Base-by-base conservation (phyloP, 2,113 vertebrate species). In the Ciconia boyciana region DNA sequence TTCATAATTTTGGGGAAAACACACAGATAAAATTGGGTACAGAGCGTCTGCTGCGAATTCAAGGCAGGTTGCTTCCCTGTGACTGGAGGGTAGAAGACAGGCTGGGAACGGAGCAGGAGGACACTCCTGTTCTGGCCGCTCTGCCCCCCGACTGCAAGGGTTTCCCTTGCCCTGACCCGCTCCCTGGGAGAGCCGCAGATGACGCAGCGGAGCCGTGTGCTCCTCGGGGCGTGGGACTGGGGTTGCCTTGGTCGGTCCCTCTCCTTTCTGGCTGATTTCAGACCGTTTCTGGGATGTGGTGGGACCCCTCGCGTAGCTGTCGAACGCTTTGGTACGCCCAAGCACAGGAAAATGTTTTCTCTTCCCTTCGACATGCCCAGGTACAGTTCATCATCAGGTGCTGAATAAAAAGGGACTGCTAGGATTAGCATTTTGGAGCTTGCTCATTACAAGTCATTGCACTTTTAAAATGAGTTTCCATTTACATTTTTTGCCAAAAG, bases 401-500 rank as follows among this genome's bases (percentile, higher is more conserved):
- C 29, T 65, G 49, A 79, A 48, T 34, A 49, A 64, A 74, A 80
- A 69, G 71, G 54, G 58, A 22, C 76, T 17, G 31, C 22, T 34
- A 32, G 39, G 41, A 79, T 89, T 83, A 49, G 34, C 83, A 48
- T 75, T 81, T 78, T 29, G 60, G 55, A 87, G 82, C 77, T 58
- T 49, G 31, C 87, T 96, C 77, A 60, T 78, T 94, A 54, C 74
- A 55, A 75, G 36, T 91, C 29, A 3, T 52, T 80, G 77, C 71
- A 66, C 75, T 92, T 95, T 32, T 54, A 19, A 62, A 89, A 83
- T 44, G 69, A 95, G 31, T 74, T 88, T 80, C 81, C 87, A 48
- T 82, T 84, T 91, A 46, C 68, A 39, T 90, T 85, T 96, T 77
- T 91, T 87, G 77, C 80, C 66, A 55, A 72, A 86, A 87, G 70